These are phyloP conservation scores for Phymorhynchus buccinoides DNA, from an alignment of 1,140 invertebrate genomes.

Conservation along the genomic window DNA sequence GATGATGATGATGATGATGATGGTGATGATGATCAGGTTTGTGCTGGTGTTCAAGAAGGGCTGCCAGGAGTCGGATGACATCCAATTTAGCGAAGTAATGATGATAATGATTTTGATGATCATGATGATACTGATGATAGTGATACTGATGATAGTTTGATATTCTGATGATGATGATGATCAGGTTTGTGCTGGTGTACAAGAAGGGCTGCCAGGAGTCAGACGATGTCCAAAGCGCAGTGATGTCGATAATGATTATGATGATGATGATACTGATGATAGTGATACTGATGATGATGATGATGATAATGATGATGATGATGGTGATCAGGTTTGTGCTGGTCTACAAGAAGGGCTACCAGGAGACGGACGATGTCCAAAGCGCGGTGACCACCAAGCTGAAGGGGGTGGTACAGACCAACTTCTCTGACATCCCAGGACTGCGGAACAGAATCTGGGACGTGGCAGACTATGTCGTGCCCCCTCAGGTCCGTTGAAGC, in stretches of 20 bases:
- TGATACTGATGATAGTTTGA: too few species aligned
- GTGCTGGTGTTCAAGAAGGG: constrained; percentile 76
- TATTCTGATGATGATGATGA: too few species aligned
- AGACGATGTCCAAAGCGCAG: constrained; percentile 71
- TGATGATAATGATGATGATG: too few species aligned
- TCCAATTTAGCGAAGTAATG: constrained; percentile 57
- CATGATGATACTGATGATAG: too few species aligned
- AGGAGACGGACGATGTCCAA: constrained; percentile 74
- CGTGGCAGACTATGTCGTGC: too few species aligned
- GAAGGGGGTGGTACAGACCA: constrained; percentile 75
- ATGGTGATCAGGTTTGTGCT: constrained; percentile 76
- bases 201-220: constrained; percentile 77
- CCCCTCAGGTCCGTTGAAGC: too few species aligned
- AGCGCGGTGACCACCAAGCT: constrained; percentile 76
- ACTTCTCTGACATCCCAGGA: constrained; percentile 59
- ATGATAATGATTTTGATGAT: constrained; percentile 20
- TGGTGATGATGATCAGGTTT: too few species aligned
- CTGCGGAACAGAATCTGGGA: too few species aligned
- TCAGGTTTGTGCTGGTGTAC: constrained; percentile 75
- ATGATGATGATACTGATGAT: too few species aligned
- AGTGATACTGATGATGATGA: too few species aligned
- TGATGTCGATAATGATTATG: too few species aligned
- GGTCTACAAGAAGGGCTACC: constrained; percentile 76
- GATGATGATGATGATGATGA: too few species aligned
- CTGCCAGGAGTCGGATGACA: constrained; percentile 75